Evolutionary conservation across 1,140 invertebrate genomes (phyloP).

Genomic region (Diuraphis noxia): DNA sequence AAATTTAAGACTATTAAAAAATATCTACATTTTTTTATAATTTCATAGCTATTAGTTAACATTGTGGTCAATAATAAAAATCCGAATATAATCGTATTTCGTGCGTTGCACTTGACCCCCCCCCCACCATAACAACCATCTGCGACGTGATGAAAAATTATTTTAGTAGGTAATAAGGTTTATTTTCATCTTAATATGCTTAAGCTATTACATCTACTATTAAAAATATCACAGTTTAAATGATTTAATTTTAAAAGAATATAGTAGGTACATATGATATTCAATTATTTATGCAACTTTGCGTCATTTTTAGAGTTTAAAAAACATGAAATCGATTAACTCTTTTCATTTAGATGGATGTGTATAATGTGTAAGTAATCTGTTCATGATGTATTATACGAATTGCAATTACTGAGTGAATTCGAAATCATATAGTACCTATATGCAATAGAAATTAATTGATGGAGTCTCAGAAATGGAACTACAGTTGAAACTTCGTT

Average conservation of each 20-base stretch:
- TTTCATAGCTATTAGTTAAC: conserved; percentile 26
- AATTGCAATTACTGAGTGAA: neutral
- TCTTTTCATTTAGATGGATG: neutral
- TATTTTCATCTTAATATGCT: neutral
- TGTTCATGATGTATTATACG: neutral
- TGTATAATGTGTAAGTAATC: no score
- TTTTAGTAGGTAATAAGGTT: neutral
- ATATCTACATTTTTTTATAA: neutral
- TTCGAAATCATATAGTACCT: neutral
- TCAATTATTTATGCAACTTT: neutral
- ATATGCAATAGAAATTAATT: neutral
- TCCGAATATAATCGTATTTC: conserved; percentile 23
- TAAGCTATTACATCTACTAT: neutral
- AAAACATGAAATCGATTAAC: neutral
- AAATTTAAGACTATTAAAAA: neutral
- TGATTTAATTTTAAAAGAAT: neutral
- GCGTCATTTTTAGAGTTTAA: neutral
- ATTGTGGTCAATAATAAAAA: neutral
- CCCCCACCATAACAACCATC: neutral
- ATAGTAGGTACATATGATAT: no score
- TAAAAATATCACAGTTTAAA: neutral
- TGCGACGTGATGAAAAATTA: neutral
- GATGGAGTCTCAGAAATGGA: neutral
- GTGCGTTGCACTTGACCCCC: conserved; percentile 14
- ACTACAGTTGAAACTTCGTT: neutral